Conservation (phyloP, 1,140 invertebrate genomes). For the Bicyclus anynana region DNA sequence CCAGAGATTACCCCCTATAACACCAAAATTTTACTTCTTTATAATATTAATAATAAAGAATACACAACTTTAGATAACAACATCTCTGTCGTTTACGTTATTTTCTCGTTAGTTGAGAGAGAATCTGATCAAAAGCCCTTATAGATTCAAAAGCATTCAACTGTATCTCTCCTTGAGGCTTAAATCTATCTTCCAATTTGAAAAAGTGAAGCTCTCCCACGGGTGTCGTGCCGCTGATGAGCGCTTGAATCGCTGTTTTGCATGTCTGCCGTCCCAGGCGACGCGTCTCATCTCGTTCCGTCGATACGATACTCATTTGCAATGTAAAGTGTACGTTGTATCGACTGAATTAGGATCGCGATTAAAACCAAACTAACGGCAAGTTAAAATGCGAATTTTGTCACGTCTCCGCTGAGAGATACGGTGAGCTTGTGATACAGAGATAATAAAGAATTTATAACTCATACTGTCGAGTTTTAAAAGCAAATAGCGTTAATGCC, state of each 20-base stretch:
- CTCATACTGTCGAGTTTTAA: too few species aligned
- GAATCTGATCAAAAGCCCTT: not conserved
- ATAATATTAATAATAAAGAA: too few species aligned
- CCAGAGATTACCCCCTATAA: too few species aligned
- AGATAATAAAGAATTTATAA: too few species aligned
- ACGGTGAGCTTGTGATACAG: too few species aligned
- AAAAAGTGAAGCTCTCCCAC: conserved; percentile 33
- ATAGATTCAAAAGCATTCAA: conserved; percentile 2
- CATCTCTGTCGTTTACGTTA: not conserved
- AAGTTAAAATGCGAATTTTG: conserved; percentile 1
- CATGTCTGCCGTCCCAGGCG: conserved; percentile 27
- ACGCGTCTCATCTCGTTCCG: conserved; percentile 24
- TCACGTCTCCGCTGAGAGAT: too few species aligned
- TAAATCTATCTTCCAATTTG: conserved; percentile 43
- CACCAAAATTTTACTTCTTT: too few species aligned
- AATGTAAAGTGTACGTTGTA: conserved; percentile 23
- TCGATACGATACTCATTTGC: conserved; percentile 24
- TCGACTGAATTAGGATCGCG: conserved; percentile 6
- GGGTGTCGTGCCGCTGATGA: conserved; percentile 35
- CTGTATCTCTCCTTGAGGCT: conserved; percentile 16
- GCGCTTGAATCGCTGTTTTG: conserved; percentile 33
- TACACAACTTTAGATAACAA: too few species aligned
- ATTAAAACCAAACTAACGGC: conserved; percentile 1
- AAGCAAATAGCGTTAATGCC: too few species aligned
- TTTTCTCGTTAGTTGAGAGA: not conserved